Evolutionary conservation across 2,888 invertebrate genomes (phyloP).

Genomic region (Lithophane ornitopus): DNA sequence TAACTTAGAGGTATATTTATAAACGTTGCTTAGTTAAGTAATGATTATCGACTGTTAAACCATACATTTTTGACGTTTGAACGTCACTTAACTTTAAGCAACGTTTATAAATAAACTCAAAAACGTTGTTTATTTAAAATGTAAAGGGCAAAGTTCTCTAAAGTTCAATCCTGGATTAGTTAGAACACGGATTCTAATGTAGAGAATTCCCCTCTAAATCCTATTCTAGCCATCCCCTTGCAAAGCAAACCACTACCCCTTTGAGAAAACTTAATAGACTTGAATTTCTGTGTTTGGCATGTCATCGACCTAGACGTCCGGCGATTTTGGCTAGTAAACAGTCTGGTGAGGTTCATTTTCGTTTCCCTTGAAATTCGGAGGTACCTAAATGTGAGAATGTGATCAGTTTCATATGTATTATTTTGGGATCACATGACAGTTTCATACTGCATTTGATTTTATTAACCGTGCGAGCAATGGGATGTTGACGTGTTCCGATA

Average conservation of each 20-base stretch:
- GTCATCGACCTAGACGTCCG: constrained; percentile 38
- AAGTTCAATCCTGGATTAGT: neutral
- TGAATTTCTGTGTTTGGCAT: neutral
- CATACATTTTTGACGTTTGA: too few species aligned
- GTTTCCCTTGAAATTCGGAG: neutral
- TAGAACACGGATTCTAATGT: neutral
- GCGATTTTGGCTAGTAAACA: neutral
- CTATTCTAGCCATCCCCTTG: neutral
- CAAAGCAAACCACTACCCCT: constrained; percentile 6
- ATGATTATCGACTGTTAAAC: too few species aligned
- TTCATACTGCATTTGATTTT: neutral
- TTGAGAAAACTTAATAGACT: constrained; percentile 10
- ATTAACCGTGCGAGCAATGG: neutral
- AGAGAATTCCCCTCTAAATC: constrained; percentile 15
- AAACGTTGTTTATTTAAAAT: neutral
- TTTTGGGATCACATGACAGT: neutral
- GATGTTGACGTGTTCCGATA: neutral
- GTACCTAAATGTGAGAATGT: neutral
- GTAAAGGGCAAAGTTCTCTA: neutral
- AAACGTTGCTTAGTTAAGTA: too few species aligned
- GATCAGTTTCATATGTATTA: neutral
- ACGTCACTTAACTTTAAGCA: too few species aligned
- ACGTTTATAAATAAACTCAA: too few species aligned
- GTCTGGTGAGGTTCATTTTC: constrained; percentile 22
- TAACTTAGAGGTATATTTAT: too few species aligned